A percentile compares a stretch with the other conserved stretches of the same genome.
Evolutionary conservation across 1,140 invertebrate genomes (phyloP).

Genomic region (Sesamia nonagrioides): DNA sequence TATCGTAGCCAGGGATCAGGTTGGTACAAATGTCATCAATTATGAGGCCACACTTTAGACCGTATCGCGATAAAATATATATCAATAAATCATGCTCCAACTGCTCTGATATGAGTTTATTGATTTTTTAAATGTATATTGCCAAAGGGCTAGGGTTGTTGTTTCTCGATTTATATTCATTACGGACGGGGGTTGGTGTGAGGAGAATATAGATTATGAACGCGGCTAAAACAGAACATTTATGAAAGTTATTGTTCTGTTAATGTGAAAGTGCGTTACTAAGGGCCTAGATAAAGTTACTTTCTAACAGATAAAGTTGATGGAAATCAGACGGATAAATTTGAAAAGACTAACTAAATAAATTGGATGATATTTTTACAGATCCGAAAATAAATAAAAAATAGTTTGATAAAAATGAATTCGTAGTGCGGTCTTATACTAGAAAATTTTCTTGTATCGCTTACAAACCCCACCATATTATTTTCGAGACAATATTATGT

Average conservation of each 20-base stretch:
- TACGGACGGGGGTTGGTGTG: constrained; percentile 52
- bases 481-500: no score
- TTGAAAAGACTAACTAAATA: no score
- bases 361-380: no score
- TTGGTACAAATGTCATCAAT: constrained; percentile 76
- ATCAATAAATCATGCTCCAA: constrained; percentile 80
- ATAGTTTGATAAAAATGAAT: no score
- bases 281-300: no score
- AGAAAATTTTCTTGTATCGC: no score
- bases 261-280: background rate
- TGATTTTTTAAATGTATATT: constrained; percentile 84
- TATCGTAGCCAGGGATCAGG: constrained; percentile 48
- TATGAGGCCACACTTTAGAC: constrained; percentile 80
- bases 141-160: constrained; percentile 76
- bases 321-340: no score
- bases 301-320: no score
- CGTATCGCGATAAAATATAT: constrained; percentile 82
- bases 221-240: background rate
- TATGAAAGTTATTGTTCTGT: background rate
- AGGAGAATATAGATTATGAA: background rate
- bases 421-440: no score
- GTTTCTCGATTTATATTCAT: constrained; percentile 83
- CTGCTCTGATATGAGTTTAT: constrained; percentile 76
- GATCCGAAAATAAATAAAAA: no score
- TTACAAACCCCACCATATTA: no score